Percentiles rank a stretch among this genome's conserved stretches.
Conservation (phyloP, 2,888 invertebrate species). For the Strigamia crassipes region DNA sequence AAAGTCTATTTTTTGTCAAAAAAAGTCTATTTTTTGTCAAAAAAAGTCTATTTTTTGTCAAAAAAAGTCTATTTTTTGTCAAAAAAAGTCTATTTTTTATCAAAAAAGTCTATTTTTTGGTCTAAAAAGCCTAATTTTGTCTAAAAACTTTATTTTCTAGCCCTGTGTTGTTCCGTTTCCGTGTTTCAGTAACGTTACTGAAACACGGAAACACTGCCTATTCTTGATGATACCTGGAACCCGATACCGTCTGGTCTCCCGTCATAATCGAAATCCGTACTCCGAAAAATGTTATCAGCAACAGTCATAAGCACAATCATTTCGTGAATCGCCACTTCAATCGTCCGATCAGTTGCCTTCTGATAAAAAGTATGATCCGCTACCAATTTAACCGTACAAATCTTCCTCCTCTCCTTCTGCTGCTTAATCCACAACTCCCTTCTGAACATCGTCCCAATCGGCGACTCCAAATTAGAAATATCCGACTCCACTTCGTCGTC, state of each 20-base stretch:
- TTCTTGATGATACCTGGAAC: neutral
- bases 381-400: slow-evolving; percentile 24
- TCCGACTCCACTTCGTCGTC: neutral
- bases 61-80: no score
- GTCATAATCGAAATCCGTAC: slow-evolving; percentile 42
- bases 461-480: no score
- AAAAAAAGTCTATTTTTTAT: no score
- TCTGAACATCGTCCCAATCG: neutral
- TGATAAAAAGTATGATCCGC: slow-evolving; percentile 39
- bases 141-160: no score
- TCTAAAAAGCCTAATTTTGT: no score
- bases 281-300: slow-evolving; percentile 27
- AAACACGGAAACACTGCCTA: no score
- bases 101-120: no score
- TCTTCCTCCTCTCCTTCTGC: neutral
- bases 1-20: no score
- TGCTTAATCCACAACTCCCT: neutral
- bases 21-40: no score
- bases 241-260: neutral
- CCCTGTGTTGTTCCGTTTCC: no score
- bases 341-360: neutral
- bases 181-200: no score
- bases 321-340: neutral
- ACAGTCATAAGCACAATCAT: neutral
- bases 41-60: no score